Evolutionary conservation across 2,113 vertebrate species (phyloP).

Genomic region (Macroglossus sobrinus): DNA sequence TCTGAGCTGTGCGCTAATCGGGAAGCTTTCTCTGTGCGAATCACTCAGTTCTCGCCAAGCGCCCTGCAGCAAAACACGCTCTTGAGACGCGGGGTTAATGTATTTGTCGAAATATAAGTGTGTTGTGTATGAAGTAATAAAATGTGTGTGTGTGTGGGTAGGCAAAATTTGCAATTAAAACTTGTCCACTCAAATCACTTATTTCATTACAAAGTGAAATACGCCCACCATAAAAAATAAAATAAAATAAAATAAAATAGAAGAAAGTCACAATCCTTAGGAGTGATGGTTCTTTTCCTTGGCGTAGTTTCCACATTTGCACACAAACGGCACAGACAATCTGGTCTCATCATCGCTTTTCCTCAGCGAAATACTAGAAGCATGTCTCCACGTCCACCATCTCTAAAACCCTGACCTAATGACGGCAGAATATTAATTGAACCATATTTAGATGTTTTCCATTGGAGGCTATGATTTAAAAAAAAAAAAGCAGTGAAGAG

Average conservation of each 20-base stretch:
- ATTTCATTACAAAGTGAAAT: not conserved
- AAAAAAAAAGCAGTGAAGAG: not conserved
- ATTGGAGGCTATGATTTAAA: not conserved
- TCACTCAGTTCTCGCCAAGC: not conserved
- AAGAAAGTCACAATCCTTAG: not conserved
- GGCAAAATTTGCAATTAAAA: not conserved
- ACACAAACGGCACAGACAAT: not conserved
- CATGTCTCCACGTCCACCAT: not conserved
- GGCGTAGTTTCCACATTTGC: not conserved
- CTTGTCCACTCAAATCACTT: not conserved
- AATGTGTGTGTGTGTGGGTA: not conserved
- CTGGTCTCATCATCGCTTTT: not conserved
- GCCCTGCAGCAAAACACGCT: not conserved
- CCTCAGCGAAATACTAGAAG: not conserved
- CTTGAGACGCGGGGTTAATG: too few relatives aligned
- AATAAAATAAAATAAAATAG: not conserved
- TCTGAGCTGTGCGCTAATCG: too few relatives aligned
- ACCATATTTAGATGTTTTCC: slow-evolving; percentile 3
- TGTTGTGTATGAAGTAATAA: not conserved
- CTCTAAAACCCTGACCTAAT: not conserved
- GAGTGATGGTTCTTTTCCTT: not conserved
- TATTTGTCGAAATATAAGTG: not conserved
- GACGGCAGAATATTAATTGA: not conserved
- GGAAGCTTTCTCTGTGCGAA: not conserved
- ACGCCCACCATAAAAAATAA: not conserved